Evolutionary conservation across 2,113 vertebrate genomes (phyloP), one percentile per base, ranked within the genome.

Genomic region (Girardinichthys multiradiatus): DNA sequence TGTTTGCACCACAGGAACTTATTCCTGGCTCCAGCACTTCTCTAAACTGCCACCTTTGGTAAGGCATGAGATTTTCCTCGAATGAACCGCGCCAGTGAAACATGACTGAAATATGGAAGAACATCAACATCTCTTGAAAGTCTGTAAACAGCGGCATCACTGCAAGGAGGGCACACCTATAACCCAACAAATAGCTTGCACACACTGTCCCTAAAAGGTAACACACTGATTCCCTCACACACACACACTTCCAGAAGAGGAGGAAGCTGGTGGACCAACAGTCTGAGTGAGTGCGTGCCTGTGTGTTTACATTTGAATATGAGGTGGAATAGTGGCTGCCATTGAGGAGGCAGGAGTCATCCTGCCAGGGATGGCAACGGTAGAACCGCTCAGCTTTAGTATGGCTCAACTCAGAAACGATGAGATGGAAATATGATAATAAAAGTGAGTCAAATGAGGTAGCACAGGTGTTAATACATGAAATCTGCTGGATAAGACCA

Each of bases 271-370:
- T 75, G 64, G 68, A 64, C 82, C 77, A 88, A 81, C 83, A 77
- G 76, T 69, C 80, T 90, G 66, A 70, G 80, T 73, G 81, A 83
- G 87, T 57, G 87, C 42, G 9, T 77, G 87, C 58, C 74, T 68
- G 75, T 4, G 67, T 93, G 92, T 94, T 95, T 94, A 94, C 91
- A 90, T 93, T 93, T 93, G 84, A 94, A 94, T 91, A 82, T 80
- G 81, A 92, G 85, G 77, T 89, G 85, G 51, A 89, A 94, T 90
- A 93, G 88, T 88, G 77, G 88, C 86, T 83, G 77, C 89, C 81
- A 90, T 89, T 92, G 89, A 93, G 83, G 76, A 64, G 80, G 66
- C 59, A 62, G 57, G 84, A 82, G 68, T 83, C 74, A 59, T 71
- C 35, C 82, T 78, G 86, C 84, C 72, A 79, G 83, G n/a, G 42